A percentile compares a stretch with the other conserved stretches of the same genome.
Conservation (phyloP, 2,113 vertebrate species). For the Tamias sibiricus region DNA sequence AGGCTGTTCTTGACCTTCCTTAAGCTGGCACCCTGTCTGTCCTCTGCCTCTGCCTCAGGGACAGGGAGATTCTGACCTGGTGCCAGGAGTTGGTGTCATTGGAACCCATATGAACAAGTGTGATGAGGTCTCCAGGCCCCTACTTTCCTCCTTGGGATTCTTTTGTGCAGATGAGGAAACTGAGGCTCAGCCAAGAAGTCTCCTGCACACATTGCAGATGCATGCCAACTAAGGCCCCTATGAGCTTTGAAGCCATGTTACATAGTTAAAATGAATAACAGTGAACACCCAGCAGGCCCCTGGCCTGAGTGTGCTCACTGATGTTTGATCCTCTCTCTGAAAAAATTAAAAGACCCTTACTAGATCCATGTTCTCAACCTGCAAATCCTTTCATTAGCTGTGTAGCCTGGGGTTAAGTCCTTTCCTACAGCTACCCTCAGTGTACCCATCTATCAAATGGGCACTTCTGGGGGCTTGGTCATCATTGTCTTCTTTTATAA, state of each 20-base stretch:
- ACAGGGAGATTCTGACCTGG: background rate
- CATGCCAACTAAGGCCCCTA: background rate
- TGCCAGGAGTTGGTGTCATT: background rate
- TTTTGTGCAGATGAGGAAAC: background rate
- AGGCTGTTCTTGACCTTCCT: background rate
- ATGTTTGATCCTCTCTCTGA: background rate
- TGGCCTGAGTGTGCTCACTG: background rate
- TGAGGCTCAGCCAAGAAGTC: background rate
- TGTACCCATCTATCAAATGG: background rate
- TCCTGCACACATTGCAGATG: background rate
- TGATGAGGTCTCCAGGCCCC: background rate
- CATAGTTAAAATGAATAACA: background rate
- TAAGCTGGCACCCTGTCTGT: no score
- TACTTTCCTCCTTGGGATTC: background rate
- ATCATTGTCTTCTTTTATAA: background rate
- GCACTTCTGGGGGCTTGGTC: background rate
- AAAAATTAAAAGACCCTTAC: background rate
- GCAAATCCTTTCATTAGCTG: background rate
- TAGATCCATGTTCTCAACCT: background rate
- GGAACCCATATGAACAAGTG: background rate
- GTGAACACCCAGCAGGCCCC: no score
- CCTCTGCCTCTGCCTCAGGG: background rate
- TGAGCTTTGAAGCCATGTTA: background rate
- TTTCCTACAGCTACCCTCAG: background rate
- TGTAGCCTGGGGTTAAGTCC: background rate